phyloP scores from a whole-genome alignment of 2,888 invertebrate genomes.

The Thelaira solivaga region DNA sequence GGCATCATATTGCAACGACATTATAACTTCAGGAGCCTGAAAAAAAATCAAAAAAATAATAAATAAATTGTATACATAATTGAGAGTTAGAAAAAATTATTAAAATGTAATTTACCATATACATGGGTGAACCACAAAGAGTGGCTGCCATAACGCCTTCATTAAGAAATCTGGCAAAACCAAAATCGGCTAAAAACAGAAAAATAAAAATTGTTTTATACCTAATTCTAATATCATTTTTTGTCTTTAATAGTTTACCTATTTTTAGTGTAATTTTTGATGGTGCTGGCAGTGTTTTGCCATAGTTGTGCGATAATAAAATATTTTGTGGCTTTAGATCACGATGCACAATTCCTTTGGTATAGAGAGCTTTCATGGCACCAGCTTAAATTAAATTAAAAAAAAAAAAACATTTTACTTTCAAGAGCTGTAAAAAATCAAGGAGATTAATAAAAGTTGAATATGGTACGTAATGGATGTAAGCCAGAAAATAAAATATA shows the following conservation, averaged over 20 bases:
- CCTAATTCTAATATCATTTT: background rate
- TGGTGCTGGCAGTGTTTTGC: conserved; percentile 79
- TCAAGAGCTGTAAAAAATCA: background rate
- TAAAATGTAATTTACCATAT: conserved; percentile 86
- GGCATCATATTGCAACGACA: conserved; percentile 98
- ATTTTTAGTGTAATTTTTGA: conserved; percentile 96
- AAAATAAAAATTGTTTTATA: background rate
- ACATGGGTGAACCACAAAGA: conserved; percentile 99
- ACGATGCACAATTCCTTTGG: conserved; percentile 98
- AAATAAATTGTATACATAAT: background rate
- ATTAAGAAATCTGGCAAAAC: conserved; percentile 98
- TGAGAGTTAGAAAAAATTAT: background rate
- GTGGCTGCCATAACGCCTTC: conserved; percentile 99
- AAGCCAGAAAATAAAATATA: too few species aligned
- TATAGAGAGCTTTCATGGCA: conserved; percentile 97
- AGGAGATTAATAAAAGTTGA: background rate
- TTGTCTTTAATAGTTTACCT: conserved; percentile 79
- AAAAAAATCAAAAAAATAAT: conserved; percentile 3
- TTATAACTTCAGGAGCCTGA: conserved; percentile 98
- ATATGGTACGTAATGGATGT: too few species aligned
- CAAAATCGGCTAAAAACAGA: conserved; percentile 91
- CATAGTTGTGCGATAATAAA: conserved; percentile 87
- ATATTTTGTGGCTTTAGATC: conserved; percentile 99
- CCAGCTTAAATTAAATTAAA: conserved; percentile 81
- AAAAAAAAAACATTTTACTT: background rate